Conservation (phyloP, 2,797 vertebrate genomes). For the Coendou prehensilis region DNA sequence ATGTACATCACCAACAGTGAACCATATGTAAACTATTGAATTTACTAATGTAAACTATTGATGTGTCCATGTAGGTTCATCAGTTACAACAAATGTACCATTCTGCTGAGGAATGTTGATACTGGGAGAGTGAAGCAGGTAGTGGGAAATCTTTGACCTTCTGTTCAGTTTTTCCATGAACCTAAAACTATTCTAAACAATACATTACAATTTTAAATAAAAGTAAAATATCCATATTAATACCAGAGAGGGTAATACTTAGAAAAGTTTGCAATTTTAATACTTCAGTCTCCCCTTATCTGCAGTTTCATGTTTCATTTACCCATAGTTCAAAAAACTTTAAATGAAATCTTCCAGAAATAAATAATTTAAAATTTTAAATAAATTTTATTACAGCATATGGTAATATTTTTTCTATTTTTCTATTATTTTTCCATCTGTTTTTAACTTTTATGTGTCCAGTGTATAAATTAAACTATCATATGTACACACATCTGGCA, state of each 20-base stretch:
- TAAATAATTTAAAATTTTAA: not conserved
- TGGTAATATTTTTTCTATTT: not conserved
- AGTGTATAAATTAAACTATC: not conserved
- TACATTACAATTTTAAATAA: not conserved
- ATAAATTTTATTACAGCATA: not conserved
- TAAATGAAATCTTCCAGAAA: not conserved
- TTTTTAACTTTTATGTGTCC: not conserved
- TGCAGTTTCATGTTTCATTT: not conserved
- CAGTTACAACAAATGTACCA: not conserved
- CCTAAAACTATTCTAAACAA: not conserved
- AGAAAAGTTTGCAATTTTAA: not conserved
- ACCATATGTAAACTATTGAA: not conserved
- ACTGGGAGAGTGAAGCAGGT: not conserved
- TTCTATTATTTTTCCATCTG: not conserved
- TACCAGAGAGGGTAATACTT: not conserved
- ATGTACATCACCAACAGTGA: not conserved
- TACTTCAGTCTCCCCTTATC: not conserved
- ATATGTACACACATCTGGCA: not conserved
- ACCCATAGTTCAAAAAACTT: not conserved
- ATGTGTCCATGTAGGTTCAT: not conserved
- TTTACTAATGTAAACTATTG: not conserved
- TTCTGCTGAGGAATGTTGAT: not conserved
- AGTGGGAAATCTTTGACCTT: not conserved
- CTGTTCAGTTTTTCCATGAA: not conserved
- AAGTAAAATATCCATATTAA: not conserved